These are phyloP conservation scores for Tenrec ecaudatus DNA, from an alignment of 2,113 vertebrate species.

Conservation along the genomic window DNA sequence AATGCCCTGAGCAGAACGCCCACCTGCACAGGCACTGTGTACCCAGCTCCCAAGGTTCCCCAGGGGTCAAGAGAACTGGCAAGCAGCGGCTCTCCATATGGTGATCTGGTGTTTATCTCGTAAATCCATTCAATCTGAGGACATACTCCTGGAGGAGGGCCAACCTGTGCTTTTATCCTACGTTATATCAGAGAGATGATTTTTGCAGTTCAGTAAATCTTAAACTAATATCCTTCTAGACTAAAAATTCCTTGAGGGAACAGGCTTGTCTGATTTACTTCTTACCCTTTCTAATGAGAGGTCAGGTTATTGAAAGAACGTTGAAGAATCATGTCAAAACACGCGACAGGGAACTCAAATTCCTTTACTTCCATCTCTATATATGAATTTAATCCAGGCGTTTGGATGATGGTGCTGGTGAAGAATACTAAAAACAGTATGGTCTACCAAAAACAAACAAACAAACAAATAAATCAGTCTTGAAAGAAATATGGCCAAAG, in stretches of 20 bases:
- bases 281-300: not conserved
- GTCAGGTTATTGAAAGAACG: slow-evolving; percentile 1
- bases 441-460: too few species aligned
- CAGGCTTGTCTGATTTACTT: not conserved
- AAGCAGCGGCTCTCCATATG: not conserved
- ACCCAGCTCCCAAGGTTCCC: not conserved
- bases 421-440: too few species aligned
- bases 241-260: slow-evolving; percentile 17
- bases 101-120: not conserved
- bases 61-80: slow-evolving; percentile 14
- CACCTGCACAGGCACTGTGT: slow-evolving; percentile 12
- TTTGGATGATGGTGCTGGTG: too few species aligned
- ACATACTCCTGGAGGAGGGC: not conserved
- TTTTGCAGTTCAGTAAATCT: slow-evolving; percentile 25
- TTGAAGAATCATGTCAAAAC: not conserved
- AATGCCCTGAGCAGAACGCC: not conserved
- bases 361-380: not conserved
- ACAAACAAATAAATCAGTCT: too few species aligned
- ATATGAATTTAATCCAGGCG: too few species aligned
- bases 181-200: slow-evolving; percentile 16
- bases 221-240: slow-evolving; percentile 9
- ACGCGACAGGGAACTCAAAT: not conserved
- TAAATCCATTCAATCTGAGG: slow-evolving; percentile 15
- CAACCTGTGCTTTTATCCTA: slow-evolving; percentile 39
- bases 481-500: too few species aligned